Evolutionary conservation across 2,797 vertebrate species (phyloP).

Genomic region (Adrianichthys oophorus): DNA sequence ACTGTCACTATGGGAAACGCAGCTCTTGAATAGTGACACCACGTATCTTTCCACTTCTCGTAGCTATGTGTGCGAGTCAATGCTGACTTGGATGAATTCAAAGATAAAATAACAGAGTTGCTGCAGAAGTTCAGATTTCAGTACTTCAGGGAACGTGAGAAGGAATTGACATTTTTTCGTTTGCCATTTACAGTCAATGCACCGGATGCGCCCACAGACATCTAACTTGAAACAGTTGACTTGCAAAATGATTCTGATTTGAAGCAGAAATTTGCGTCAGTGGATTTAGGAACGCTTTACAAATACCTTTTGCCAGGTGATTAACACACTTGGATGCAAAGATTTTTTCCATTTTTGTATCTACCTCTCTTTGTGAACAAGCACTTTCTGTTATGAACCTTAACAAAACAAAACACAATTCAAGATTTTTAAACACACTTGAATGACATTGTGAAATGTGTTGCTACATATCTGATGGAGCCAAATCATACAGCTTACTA

Average conservation of each 20-base stretch:
- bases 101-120: too few species aligned
- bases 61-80: too few species aligned
- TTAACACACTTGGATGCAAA: slow-evolving; percentile 1
- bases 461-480: too few species aligned
- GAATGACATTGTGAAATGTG: too few species aligned
- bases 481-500: too few species aligned
- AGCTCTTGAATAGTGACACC: too few species aligned
- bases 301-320: neutral
- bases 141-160: too few species aligned
- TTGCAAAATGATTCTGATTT: slow-evolving; percentile 27
- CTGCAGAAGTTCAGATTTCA: too few species aligned
- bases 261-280: neutral
- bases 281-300: neutral
- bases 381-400: slow-evolving; percentile 2
- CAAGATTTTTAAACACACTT: neutral
- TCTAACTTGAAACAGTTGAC: slow-evolving; percentile 35
- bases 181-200: neutral
- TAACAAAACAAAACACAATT: too few species aligned
- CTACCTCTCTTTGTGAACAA: slow-evolving; percentile 3
- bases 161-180: neutral
- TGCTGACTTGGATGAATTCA: too few species aligned
- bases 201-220: neutral
- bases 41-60: too few species aligned
- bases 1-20: too few species aligned
- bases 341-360: slow-evolving; percentile 7